A percentile compares a stretch with the other conserved stretches of the same genome.
Evolutionary conservation across 2,888 invertebrate species (phyloP).

Genomic region (Bombyx huttoni): DNA sequence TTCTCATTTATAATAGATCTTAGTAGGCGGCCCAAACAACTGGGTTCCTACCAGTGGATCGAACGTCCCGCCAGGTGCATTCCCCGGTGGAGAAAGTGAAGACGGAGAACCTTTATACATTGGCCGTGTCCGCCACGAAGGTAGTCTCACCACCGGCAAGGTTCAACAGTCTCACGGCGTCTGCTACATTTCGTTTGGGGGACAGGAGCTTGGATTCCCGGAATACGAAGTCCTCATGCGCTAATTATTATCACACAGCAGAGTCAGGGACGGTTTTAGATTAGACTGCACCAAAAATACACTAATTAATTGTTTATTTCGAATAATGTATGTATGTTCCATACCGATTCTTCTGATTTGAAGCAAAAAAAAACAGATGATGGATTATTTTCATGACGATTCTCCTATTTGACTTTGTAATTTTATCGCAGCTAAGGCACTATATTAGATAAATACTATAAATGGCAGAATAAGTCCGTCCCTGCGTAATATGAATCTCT

Average conservation of each 20-base stretch:
- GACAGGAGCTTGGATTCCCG: slow-evolving; percentile 83
- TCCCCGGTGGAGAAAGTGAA: slow-evolving; percentile 80
- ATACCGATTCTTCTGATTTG: too few species aligned
- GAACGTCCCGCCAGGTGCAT: slow-evolving; percentile 81
- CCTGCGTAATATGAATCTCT: neutral
- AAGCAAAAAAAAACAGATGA: too few species aligned
- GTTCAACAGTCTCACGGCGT: slow-evolving; percentile 87
- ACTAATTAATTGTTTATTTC: neutral
- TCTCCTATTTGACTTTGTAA: too few species aligned
- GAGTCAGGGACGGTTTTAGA: neutral
- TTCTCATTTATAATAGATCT: slow-evolving; percentile 36
- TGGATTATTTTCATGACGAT: too few species aligned
- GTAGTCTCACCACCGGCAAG: slow-evolving; percentile 83
- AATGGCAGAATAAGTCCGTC: neutral
- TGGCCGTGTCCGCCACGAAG: slow-evolving; percentile 84
- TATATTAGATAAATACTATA: neutral
- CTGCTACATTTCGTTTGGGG: slow-evolving; percentile 87
- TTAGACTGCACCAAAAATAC: neutral
- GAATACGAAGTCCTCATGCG: slow-evolving; percentile 83
- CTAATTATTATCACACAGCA: slow-evolving; percentile 16
- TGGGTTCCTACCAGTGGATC: slow-evolving; percentile 81
- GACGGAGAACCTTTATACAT: slow-evolving; percentile 85
- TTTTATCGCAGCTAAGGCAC: neutral
- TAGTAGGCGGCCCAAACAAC: slow-evolving; percentile 73
- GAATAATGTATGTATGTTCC: too few species aligned